Conservation (phyloP, 1,140 invertebrate species). For the Mactra quadrangularis region DNA sequence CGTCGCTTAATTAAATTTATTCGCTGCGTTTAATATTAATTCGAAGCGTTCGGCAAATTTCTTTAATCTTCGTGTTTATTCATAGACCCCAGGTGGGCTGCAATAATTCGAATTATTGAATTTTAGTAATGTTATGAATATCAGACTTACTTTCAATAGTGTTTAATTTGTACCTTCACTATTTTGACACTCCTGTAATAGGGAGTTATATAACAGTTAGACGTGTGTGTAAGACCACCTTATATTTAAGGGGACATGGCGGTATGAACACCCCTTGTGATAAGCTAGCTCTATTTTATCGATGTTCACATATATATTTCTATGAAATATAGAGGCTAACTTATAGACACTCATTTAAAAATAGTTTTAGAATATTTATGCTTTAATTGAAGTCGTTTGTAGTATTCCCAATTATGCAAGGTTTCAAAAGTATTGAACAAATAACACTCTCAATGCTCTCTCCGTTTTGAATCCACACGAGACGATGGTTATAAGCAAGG, state of each 20-base stretch:
- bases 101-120: constrained; percentile 4
- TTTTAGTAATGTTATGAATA: constrained; percentile 5
- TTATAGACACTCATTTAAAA: too few species aligned
- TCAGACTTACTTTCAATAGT: not conserved
- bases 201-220: not conserved
- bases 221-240: too few species aligned
- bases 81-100: constrained; percentile 15
- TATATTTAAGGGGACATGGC: not conserved
- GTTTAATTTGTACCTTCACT: not conserved
- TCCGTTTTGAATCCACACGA: too few species aligned
- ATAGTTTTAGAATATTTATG: too few species aligned
- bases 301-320: too few species aligned
- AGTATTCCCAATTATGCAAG: too few species aligned
- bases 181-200: not conserved
- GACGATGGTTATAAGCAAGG: too few species aligned
- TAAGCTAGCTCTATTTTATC: not conserved
- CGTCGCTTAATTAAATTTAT: constrained; percentile 23
- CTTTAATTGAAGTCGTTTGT: too few species aligned
- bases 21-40: constrained; percentile 30
- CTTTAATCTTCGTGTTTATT: constrained; percentile 21
- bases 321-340: too few species aligned
- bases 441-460: too few species aligned
- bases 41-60: constrained; percentile 1
- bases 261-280: not conserved
- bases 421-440: too few species aligned